These are phyloP conservation scores for Leptodactylus fallax DNA, from an alignment of 2,797 vertebrate species.

Conservation along the genomic window DNA sequence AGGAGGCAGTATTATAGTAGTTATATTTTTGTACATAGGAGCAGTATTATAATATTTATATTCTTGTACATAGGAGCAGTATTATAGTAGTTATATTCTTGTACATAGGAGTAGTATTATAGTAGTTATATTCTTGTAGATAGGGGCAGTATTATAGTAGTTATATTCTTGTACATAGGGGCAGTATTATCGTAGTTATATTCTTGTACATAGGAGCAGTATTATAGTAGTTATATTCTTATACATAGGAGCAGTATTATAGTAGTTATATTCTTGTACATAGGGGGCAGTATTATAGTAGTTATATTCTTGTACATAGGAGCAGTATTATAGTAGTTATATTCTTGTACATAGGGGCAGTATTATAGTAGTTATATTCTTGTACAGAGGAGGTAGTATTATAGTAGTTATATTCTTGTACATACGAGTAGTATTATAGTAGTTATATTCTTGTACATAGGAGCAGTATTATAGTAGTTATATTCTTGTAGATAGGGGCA, in stretches of 20 bases:
- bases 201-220: too few species aligned
- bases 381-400: constrained; percentile 5
- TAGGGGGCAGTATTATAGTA: too few species aligned
- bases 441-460: constrained; percentile 13
- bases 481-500: neutral
- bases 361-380: constrained; percentile 16
- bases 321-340: too few species aligned
- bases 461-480: constrained; percentile 9
- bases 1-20: too few species aligned
- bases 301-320: too few species aligned
- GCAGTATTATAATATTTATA: constrained; percentile 9
- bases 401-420: constrained; percentile 15
- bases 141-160: constrained; percentile 6
- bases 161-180: too few species aligned
- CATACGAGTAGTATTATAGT: neutral
- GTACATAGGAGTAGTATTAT: constrained; percentile 16
- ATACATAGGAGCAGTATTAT: too few species aligned
- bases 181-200: too few species aligned
- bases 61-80: constrained; percentile 14
- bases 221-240: too few species aligned
- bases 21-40: too few species aligned
- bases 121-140: constrained; percentile 4
- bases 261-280: too few species aligned
- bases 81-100: constrained; percentile 25
- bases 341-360: too few species aligned